Conservation (phyloP, 2,113 vertebrate species). For the Gopherus evgoodei region DNA sequence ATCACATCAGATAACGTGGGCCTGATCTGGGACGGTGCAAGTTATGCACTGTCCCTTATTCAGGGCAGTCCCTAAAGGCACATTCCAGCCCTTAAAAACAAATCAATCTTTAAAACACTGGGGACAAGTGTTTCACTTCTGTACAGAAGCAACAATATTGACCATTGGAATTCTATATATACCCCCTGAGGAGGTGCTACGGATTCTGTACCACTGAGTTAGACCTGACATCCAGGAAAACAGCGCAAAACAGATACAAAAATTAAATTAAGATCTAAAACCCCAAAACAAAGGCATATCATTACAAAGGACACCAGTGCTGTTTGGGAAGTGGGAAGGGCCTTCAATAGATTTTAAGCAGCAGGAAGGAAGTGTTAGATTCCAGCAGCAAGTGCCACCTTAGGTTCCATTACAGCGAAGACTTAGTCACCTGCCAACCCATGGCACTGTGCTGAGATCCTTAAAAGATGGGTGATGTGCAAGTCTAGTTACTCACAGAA, state of each 20-base stretch:
- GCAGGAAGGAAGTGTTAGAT: background rate
- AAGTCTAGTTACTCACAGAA: background rate
- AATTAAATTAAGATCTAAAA: background rate
- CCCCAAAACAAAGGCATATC: background rate
- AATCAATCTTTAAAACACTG: background rate
- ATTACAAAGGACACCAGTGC: background rate
- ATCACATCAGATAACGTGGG: background rate
- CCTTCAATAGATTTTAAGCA: background rate
- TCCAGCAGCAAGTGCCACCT: background rate
- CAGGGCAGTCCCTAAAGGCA: background rate
- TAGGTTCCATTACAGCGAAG: background rate
- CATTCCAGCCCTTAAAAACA: background rate
- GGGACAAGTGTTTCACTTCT: background rate
- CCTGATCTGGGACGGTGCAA: background rate
- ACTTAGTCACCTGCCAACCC: background rate
- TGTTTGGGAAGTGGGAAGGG: background rate
- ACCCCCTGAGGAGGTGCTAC: background rate
- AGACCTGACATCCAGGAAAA: background rate
- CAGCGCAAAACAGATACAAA: background rate
- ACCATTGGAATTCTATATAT: background rate
- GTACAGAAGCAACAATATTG: background rate
- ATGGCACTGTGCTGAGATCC: background rate
- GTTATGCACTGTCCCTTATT: background rate
- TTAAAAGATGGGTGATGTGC: background rate
- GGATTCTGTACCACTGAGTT: background rate